Percentiles rank a stretch among this genome's conserved stretches.
These are phyloP conservation scores for Alethe castanea DNA, from an alignment of 2,113 vertebrate species.

Conservation along the genomic window DNA sequence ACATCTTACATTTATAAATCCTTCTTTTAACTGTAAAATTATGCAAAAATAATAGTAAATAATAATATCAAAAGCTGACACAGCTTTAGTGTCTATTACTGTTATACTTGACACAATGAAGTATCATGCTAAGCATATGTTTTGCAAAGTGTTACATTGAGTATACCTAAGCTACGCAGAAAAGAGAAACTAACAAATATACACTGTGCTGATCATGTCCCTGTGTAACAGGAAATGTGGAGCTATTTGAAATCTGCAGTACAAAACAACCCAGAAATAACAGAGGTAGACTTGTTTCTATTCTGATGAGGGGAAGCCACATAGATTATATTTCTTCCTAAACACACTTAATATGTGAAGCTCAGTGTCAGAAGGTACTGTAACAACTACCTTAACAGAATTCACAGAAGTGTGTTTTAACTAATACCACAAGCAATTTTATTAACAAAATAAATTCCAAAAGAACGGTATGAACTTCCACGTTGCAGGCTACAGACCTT, in stretches of 20 bases:
- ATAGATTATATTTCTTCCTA: neutral
- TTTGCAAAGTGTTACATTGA: neutral
- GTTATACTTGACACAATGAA: neutral
- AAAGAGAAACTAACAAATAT: neutral
- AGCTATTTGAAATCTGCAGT: neutral
- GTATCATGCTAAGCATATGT: neutral
- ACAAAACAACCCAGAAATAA: neutral
- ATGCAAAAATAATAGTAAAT: neutral
- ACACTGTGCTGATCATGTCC: neutral
- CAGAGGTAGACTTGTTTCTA: neutral
- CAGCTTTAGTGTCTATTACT: neutral
- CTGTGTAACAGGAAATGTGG: neutral
- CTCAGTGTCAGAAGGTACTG: neutral
- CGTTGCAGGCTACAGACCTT: neutral
- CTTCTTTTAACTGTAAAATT: neutral
- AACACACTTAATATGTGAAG: neutral
- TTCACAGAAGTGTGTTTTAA: neutral
- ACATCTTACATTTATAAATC: neutral
- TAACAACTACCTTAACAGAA: neutral
- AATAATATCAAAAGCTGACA: neutral
- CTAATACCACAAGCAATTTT: neutral
- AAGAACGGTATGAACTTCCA: neutral
- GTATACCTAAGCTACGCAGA: neutral
- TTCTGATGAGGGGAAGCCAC: neutral
- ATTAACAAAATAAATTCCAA: neutral